phyloP scores from a whole-genome alignment of 2,113 vertebrate genomes.

The Sander lucioperca region DNA sequence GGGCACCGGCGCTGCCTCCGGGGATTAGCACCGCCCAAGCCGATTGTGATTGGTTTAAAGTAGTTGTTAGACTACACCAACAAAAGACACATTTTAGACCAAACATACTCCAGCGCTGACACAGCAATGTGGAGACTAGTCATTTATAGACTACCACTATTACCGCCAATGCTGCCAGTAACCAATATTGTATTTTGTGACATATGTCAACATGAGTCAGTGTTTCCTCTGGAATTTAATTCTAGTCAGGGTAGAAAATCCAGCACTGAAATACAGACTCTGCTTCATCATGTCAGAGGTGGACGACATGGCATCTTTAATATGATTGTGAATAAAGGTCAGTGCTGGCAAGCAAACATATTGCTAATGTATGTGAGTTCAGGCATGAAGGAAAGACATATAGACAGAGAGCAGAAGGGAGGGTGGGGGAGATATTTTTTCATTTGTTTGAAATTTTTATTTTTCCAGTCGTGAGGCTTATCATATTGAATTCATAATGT shows the following conservation, averaged over 20 bases:
- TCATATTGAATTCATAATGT: slow-evolving; percentile 61
- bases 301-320: slow-evolving; percentile 25
- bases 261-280: slow-evolving; percentile 5
- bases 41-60: no score
- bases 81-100: no score
- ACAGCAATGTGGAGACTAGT: no score
- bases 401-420: neutral
- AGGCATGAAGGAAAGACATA: slow-evolving; percentile 24
- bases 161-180: neutral
- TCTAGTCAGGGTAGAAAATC: neutral
- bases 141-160: neutral
- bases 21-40: no score
- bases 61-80: no score
- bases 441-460: slow-evolving; percentile 49
- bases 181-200: neutral
- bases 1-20: no score
- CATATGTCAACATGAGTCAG: neutral
- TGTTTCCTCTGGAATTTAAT: neutral
- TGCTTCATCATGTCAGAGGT: slow-evolving; percentile 26
- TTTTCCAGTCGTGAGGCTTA: slow-evolving; percentile 51
- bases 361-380: slow-evolving; percentile 27
- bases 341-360: slow-evolving; percentile 19
- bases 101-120: no score
- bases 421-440: neutral
- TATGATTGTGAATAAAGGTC: no score